phyloP scores from a whole-genome alignment of 1,140 invertebrate species.

The Heliconius hewitsoni region DNA sequence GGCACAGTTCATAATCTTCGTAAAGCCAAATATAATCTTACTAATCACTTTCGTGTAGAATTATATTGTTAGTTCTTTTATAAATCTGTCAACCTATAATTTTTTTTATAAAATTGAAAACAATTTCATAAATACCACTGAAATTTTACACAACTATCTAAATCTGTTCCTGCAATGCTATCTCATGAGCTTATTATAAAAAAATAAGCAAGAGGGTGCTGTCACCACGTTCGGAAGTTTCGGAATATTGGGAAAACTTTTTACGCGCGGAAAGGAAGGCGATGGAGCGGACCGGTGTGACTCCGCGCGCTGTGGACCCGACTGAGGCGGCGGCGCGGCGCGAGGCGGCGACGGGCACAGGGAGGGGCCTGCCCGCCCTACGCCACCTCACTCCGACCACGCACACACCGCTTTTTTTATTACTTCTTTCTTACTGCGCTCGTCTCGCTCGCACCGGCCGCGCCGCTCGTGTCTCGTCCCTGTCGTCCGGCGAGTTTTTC shows the following conservation, averaged over 20 bases:
- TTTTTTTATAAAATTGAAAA: constrained; percentile 1
- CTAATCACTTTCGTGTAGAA: constrained; percentile 17
- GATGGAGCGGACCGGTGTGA: constrained; percentile 63
- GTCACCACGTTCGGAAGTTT: constrained; percentile 64
- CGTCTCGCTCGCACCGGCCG: constrained; percentile 59
- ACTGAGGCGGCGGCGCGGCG: constrained; percentile 60
- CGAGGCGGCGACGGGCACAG: constrained; percentile 67
- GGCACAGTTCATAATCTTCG: constrained; percentile 61
- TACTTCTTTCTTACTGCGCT: constrained; percentile 73
- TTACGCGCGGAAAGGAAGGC: constrained; percentile 62
- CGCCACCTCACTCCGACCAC: constrained; percentile 76
- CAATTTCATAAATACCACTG: neutral
- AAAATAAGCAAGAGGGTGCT: constrained; percentile 39
- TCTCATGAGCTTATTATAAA: constrained; percentile 31
- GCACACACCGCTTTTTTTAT: constrained; percentile 79
- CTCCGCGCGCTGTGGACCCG: constrained; percentile 65
- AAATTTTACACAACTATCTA: constrained; percentile 18
- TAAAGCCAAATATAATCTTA: constrained; percentile 23
- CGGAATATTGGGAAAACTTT: constrained; percentile 70
- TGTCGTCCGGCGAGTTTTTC: constrained; percentile 70
- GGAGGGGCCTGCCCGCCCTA: constrained; percentile 78
- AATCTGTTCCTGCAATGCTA: constrained; percentile 6
- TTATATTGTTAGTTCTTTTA: neutral
- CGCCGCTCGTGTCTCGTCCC: constrained; percentile 48
- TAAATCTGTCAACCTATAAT: neutral